phyloP scores from a whole-genome alignment of 2,797 vertebrate genomes.

The Delichon dasypus region DNA sequence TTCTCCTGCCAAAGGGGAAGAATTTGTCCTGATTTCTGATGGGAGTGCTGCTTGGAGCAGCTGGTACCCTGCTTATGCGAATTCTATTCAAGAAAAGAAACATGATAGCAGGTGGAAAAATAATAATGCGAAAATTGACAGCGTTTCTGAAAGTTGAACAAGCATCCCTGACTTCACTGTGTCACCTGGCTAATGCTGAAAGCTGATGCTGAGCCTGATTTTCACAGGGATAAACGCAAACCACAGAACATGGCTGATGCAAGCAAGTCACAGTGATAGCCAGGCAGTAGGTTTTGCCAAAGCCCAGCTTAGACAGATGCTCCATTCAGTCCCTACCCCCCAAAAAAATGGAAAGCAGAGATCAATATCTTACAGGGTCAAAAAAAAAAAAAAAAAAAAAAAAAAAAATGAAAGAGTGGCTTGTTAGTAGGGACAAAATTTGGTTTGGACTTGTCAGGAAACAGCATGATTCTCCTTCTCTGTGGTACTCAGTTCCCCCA shows the following conservation, averaged over 20 bases:
- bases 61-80: background rate
- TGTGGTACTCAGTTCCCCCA: fast-evolving
- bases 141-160: background rate
- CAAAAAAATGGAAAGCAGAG: background rate
- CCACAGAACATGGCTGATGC: background rate
- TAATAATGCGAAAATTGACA: background rate
- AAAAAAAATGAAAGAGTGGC: background rate
- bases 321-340: background rate
- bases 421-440: background rate
- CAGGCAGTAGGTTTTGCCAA: background rate
- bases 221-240: background rate
- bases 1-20: background rate
- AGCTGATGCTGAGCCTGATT: background rate
- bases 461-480: background rate
- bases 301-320: background rate
- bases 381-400: background rate
- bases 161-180: background rate
- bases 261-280: background rate
- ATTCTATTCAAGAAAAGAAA: background rate
- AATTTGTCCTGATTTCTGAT: background rate
- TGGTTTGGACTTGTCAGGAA: background rate
- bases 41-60: background rate
- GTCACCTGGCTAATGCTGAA: background rate
- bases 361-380: background rate
- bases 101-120: fast-evolving